phyloP scores from a whole-genome alignment of 2,113 vertebrate genomes.

The Thomomys bottae region DNA sequence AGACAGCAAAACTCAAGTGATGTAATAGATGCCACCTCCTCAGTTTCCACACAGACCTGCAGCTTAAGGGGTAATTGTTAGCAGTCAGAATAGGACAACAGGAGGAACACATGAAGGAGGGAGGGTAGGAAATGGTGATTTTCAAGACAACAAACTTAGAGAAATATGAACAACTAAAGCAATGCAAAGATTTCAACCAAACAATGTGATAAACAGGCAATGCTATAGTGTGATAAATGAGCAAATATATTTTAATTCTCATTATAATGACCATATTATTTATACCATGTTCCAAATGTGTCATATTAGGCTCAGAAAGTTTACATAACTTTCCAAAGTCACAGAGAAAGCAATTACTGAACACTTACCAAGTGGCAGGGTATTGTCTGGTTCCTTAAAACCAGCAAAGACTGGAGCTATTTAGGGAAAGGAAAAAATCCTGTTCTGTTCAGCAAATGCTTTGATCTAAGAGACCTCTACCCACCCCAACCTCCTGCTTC shows the following conservation, averaged over 20 bases:
- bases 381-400: not conserved
- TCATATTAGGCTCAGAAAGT: conserved; percentile 3
- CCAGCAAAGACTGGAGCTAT: not conserved
- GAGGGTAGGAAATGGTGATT: not conserved
- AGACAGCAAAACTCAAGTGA: not conserved
- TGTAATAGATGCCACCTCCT: not conserved
- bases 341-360: not conserved
- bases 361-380: not conserved
- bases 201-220: not conserved
- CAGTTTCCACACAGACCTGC: not conserved
- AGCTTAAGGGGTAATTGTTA: not conserved
- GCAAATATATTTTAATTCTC: not conserved
- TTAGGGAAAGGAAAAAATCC: not conserved
- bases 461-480: not conserved
- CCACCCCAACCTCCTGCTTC: not conserved
- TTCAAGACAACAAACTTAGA: not conserved
- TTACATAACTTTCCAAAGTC: conserved; percentile 27
- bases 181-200: not conserved
- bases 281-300: conserved; percentile 3
- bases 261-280: not conserved
- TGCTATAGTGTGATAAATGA: not conserved
- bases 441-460: not conserved
- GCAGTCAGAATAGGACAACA: not conserved
- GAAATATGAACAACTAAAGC: not conserved
- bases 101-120: not conserved